A percentile compares a stretch with the other conserved stretches of the same genome.
phyloP scores from a whole-genome alignment of 2,888 invertebrate genomes.

The Eupithecia centaureata region DNA sequence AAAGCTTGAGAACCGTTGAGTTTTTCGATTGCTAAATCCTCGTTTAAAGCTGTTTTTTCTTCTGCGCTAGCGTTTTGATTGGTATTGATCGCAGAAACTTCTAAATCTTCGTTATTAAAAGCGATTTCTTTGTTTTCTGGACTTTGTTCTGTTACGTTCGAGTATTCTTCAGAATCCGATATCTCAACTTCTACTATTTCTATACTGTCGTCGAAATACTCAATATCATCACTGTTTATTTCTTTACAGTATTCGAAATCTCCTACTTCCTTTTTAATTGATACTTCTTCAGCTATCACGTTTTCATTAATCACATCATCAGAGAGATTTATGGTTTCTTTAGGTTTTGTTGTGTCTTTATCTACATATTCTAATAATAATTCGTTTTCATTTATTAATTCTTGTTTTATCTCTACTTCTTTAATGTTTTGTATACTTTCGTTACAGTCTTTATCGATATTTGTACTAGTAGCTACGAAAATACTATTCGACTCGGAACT shows the following conservation, averaged over 20 bases:
- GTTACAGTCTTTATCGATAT: neutral
- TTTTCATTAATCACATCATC: neutral
- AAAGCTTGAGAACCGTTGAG: neutral
- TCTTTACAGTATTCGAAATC: neutral
- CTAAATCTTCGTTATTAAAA: neutral
- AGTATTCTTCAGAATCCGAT: neutral
- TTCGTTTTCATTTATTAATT: neutral
- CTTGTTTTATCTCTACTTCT: neutral
- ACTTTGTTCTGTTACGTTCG: neutral
- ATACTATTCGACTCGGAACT: neutral
- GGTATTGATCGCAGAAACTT: neutral
- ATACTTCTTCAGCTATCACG: neutral
- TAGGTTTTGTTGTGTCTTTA: neutral
- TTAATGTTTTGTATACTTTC: neutral
- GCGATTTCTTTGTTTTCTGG: neutral
- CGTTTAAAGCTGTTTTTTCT: neutral
- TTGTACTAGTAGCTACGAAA: neutral
- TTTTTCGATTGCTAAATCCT: neutral
- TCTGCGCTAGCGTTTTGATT: neutral
- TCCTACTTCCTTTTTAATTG: neutral
- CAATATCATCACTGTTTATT: slow-evolving; percentile 5
- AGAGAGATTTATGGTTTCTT: neutral
- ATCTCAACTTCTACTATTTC: slow-evolving; percentile 7
- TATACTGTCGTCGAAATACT: slow-evolving; percentile 8
- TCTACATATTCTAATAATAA: neutral